Percentiles rank a stretch among this genome's conserved stretches.
Conservation (phyloP, 2,888 invertebrate genomes). For the Acronicta aceris region DNA sequence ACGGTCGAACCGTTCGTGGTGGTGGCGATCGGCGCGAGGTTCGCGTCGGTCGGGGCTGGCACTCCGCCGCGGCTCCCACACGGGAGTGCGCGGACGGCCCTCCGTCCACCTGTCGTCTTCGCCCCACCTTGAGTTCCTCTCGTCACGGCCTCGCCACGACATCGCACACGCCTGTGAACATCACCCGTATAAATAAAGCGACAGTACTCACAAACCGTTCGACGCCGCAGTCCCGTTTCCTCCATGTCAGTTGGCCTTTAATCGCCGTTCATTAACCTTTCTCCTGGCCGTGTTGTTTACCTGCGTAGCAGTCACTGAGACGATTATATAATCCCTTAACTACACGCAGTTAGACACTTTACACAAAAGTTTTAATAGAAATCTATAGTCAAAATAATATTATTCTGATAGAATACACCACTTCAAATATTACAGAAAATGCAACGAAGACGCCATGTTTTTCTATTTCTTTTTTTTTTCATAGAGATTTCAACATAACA, state of each 20-base stretch:
- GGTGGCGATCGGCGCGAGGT: conserved; percentile 53
- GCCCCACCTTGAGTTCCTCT: conserved; percentile 77
- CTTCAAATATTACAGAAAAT: conserved; percentile 4
- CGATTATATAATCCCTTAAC: conserved; percentile 31
- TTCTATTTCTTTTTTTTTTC: background rate
- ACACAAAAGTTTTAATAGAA: conserved; percentile 15
- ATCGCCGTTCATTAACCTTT: conserved; percentile 73
- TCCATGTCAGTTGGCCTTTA: conserved; percentile 66
- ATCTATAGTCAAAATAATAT: background rate
- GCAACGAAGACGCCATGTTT: conserved; percentile 51
- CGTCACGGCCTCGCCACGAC: conserved; percentile 84
- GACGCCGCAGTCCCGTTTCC: conserved; percentile 52
- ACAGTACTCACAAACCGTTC: conserved; percentile 72
- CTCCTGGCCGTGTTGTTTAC: conserved; percentile 73
- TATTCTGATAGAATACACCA: conserved; percentile 8
- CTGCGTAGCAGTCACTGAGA: conserved; percentile 66
- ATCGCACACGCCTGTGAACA: conserved; percentile 83
- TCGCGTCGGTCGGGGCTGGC: conserved; percentile 67
- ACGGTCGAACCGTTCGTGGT: conserved; percentile 55
- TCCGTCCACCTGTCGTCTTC: conserved; percentile 61
- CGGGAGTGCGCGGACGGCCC: conserved; percentile 73
- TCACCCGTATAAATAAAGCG: conserved; percentile 76
- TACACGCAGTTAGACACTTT: conserved; percentile 39
- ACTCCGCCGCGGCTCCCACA: conserved; percentile 78
- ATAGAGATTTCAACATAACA: no score